Conservation (phyloP, 2,888 invertebrate genomes). For the Plagiodera versicolora region DNA sequence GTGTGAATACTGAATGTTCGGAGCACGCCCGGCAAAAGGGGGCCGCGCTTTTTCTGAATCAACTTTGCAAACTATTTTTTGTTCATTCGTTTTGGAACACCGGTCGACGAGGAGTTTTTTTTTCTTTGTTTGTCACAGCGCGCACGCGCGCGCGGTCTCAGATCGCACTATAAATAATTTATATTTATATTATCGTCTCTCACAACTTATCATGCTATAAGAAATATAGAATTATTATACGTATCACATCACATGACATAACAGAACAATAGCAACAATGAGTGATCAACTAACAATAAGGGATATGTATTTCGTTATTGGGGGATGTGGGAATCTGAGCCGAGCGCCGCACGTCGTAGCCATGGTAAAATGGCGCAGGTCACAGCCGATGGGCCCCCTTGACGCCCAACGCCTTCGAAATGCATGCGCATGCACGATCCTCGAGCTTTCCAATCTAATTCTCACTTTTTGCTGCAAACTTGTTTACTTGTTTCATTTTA, state of each 20-base stretch:
- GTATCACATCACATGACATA: constrained; percentile 57
- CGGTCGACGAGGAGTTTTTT: too few species aligned
- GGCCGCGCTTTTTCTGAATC: constrained; percentile 45
- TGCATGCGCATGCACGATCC: constrained; percentile 15
- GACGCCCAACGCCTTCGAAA: constrained; percentile 24
- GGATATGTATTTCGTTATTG: constrained; percentile 58
- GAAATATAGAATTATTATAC: constrained; percentile 54
- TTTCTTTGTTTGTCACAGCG: too few species aligned
- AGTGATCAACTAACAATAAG: constrained; percentile 57
- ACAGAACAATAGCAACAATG: constrained; percentile 58
- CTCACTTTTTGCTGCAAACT: constrained; percentile 44
- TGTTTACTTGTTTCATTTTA: constrained; percentile 43
- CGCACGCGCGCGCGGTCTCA: too few species aligned
- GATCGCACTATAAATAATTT: constrained; percentile 40
- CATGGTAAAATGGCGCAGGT: constrained; percentile 55
- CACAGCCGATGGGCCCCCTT: constrained; percentile 55
- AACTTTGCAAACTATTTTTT: too few species aligned
- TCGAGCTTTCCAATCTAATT: constrained; percentile 36
- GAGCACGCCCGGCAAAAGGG: constrained; percentile 48
- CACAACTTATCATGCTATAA: constrained; percentile 53
- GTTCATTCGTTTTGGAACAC: too few species aligned
- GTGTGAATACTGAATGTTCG: constrained; percentile 50
- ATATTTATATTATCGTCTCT: constrained; percentile 46
- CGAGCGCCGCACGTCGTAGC: constrained; percentile 46
- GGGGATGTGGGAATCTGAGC: constrained; percentile 43